Base-by-base conservation (phyloP, 1,140 invertebrate genomes). In the Lordiphosa stackelbergi region DNA sequence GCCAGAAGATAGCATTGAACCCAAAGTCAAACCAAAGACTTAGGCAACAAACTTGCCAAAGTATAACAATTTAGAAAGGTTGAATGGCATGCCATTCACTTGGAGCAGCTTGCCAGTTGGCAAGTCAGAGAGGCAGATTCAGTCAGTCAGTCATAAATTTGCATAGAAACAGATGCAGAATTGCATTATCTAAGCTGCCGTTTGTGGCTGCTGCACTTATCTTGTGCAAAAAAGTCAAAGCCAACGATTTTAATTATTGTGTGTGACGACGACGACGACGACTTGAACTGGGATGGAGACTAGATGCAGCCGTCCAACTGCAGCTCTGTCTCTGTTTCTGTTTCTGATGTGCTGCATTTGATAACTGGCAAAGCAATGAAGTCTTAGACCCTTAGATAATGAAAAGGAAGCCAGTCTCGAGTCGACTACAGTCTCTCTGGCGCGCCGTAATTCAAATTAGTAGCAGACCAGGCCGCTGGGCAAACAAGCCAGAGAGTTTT, bases 191-290 rank as follows among this genome's bases (percentile, higher is more conserved):
- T 81, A 81, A 78, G 70, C 75, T 65, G 12, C 49, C 60, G 64
- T 66, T 66, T 52, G 47, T 56, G 37, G 53, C 31, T 48, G 63
- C 45, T 58, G 74, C 74, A 73, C 64, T 79, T 79, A 78, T 79
- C 69, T 69, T 45, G 35, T 24, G 75, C 56, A 56, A 71, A 55
- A 62, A 83, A 81, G 72, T 74, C 74, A 79, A 49, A 60, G 49
- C 51, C 38, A 74, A 60, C 70, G 69, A 83, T 83, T 83, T 83
- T 83, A 83, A 83, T 83, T 83, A 83, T 83, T 83, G 77, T 77
- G 73, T 83, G 72, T 75, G 54, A 65, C 60, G 63, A 52, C 38
- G 52, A 62, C 56, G 40, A 13, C 38, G 19, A 24, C 42, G 42
- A n/a, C 22, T n/a, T n/a, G n/a, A n/a, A n/a, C n/a, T n/a, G n/a